These are phyloP conservation scores for Zaprionus tsacasi DNA, from an alignment of 1,140 invertebrate species.

Conservation along the genomic window DNA sequence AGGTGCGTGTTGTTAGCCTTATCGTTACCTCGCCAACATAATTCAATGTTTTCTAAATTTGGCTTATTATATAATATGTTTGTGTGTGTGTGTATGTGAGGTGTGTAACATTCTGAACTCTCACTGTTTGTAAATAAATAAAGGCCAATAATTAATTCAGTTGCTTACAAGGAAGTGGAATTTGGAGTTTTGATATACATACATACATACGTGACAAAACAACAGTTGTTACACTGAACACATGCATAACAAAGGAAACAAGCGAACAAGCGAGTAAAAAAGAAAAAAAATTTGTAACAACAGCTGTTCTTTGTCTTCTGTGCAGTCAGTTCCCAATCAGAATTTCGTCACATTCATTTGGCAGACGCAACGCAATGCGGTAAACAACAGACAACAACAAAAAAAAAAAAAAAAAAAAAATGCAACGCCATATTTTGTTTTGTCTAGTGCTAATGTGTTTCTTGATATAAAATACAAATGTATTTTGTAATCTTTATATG, in stretches of 20 bases:
- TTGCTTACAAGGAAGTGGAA: neutral
- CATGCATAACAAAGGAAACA: constrained; percentile 17
- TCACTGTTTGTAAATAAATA: neutral
- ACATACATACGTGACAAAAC: constrained; percentile 1
- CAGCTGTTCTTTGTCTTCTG: constrained; percentile 58
- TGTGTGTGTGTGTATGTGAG: constrained; percentile 13
- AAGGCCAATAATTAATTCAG: neutral
- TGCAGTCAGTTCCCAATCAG: constrained; percentile 50
- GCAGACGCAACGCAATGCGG: constrained; percentile 3
- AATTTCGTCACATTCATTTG: constrained; percentile 48
- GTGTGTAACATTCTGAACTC: constrained; percentile 1
- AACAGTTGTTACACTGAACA: neutral
- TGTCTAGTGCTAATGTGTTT: neutral
- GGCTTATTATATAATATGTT: constrained; percentile 64
- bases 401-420: neutral
- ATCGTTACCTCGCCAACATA: constrained; percentile 26
- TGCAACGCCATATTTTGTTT: constrained; percentile 10
- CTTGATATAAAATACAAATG: neutral
- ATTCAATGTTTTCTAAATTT: constrained; percentile 59
- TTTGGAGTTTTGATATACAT: neutral
- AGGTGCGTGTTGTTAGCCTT: constrained; percentile 59
- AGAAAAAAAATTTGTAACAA: constrained; percentile 32
- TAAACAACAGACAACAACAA: constrained; percentile 35
- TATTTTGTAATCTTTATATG: constrained; percentile 2
- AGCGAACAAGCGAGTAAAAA: neutral